Conservation (phyloP, 2,113 vertebrate species). For the Notiomystis cincta region DNA sequence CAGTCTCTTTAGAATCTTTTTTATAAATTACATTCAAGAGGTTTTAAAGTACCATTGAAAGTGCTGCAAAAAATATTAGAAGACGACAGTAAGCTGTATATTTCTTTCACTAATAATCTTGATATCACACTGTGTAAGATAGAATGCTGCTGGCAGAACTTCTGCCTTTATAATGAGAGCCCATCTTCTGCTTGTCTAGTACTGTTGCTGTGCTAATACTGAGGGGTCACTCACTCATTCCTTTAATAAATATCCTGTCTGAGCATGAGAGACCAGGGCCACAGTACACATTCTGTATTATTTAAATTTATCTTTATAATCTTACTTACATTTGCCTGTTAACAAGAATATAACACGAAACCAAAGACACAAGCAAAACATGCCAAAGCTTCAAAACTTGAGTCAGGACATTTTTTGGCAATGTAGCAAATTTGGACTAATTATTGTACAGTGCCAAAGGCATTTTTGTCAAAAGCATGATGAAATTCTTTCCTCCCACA, state of each 20-base stretch:
- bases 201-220: background rate
- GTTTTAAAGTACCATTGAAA: background rate
- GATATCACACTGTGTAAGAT: background rate
- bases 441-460: slow-evolving; percentile 1
- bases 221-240: background rate
- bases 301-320: background rate
- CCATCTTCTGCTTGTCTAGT: background rate
- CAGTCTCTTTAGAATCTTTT: background rate
- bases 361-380: background rate
- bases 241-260: background rate
- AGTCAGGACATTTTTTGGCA: background rate
- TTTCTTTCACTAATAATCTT: background rate
- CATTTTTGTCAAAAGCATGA: background rate
- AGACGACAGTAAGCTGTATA: background rate
- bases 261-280: background rate
- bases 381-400: background rate
- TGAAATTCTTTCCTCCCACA: background rate
- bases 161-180: background rate
- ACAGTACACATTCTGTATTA: background rate
- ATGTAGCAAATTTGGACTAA: slow-evolving; percentile 23
- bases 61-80: background rate
- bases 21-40: background rate
- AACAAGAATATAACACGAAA: background rate
- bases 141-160: background rate
- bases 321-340: background rate